Evolutionary conservation across 2,888 invertebrate genomes (phyloP).

Genomic region (Agonopterix arenella): DNA sequence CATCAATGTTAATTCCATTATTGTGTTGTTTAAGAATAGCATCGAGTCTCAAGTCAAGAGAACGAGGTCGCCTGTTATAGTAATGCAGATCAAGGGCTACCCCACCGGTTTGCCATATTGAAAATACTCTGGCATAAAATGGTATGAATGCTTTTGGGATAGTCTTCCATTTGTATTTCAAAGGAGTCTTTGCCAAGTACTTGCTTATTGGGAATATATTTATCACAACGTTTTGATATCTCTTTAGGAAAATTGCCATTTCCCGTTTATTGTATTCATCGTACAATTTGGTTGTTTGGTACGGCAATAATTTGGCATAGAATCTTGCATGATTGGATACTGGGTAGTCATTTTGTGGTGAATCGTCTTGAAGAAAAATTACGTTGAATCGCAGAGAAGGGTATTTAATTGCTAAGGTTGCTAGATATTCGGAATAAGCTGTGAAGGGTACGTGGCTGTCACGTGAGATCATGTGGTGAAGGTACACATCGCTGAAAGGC

Average conservation of each 20-base stretch:
- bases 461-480: slow-evolving; percentile 43
- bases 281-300: slow-evolving; percentile 8
- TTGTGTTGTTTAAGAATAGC: slow-evolving; percentile 54
- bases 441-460: slow-evolving; percentile 33
- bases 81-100: slow-evolving; percentile 51
- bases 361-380: slow-evolving; percentile 54
- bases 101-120: slow-evolving; percentile 76
- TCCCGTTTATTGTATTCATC: slow-evolving; percentile 22
- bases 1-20: slow-evolving; percentile 42
- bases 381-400: slow-evolving; percentile 45
- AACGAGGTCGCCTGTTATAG: slow-evolving; percentile 30
- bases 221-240: slow-evolving; percentile 58
- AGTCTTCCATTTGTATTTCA: slow-evolving; percentile 63
- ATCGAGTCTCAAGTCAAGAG: slow-evolving; percentile 30
- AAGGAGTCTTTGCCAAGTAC: slow-evolving; percentile 67
- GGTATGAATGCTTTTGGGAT: slow-evolving; percentile 56
- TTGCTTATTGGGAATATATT: slow-evolving; percentile 48
- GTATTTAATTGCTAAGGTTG: slow-evolving; percentile 43
- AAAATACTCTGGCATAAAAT: slow-evolving; percentile 69
- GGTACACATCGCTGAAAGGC: slow-evolving; percentile 46
- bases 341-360: slow-evolving; percentile 14
- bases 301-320: slow-evolving; percentile 35
- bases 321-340: slow-evolving; percentile 8
- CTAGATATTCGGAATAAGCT: slow-evolving; percentile 43
- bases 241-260: slow-evolving; percentile 37